Percentiles rank a stretch among this genome's conserved stretches.
phyloP scores from a whole-genome alignment of 2,113 vertebrate genomes.

The Silurus glanis region DNA sequence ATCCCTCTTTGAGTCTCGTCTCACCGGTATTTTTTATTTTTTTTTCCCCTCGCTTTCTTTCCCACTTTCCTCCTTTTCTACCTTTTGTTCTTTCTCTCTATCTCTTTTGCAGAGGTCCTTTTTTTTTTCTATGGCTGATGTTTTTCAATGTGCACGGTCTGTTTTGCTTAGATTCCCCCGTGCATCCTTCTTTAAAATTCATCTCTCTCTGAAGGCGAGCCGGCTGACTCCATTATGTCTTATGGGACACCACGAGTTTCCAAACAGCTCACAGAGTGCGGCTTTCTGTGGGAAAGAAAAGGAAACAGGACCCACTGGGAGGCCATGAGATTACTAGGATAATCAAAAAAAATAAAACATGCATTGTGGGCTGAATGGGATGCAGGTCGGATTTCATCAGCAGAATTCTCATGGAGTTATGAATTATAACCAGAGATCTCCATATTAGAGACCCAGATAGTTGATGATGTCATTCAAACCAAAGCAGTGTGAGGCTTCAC shows the following conservation, averaged over 20 bases:
- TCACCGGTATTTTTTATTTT: conserved; percentile 42
- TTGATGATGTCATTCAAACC: background rate
- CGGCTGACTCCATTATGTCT: conserved; percentile 60
- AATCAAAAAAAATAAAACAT: conserved; percentile 34
- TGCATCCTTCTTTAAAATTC: conserved; percentile 67
- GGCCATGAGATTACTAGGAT: conserved; percentile 64
- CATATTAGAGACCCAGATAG: background rate
- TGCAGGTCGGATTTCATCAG: conserved; percentile 12
- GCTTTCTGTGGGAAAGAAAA: conserved; percentile 66
- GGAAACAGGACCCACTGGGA: conserved; percentile 58
- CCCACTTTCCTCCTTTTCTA: conserved; percentile 38
- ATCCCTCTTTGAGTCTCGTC: conserved; percentile 71
- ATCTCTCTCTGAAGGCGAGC: conserved; percentile 59
- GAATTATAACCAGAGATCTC: conserved; percentile 29
- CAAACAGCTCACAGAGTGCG: conserved; percentile 62
- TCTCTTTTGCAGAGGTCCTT: background rate
- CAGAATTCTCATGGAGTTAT: conserved; percentile 31
- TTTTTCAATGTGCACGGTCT: conserved; percentile 59
- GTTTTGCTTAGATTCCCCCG: conserved; percentile 50
- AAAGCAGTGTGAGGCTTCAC: background rate
- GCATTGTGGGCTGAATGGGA: conserved; percentile 2
- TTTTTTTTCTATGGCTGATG: conserved; percentile 24
- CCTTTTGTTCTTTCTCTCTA: background rate
- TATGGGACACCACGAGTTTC: conserved; percentile 61
- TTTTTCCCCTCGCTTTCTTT: conserved; percentile 41